These are phyloP conservation scores for Cyprinus carpio DNA, from an alignment of 2,113 vertebrate genomes.

Conservation along the genomic window DNA sequence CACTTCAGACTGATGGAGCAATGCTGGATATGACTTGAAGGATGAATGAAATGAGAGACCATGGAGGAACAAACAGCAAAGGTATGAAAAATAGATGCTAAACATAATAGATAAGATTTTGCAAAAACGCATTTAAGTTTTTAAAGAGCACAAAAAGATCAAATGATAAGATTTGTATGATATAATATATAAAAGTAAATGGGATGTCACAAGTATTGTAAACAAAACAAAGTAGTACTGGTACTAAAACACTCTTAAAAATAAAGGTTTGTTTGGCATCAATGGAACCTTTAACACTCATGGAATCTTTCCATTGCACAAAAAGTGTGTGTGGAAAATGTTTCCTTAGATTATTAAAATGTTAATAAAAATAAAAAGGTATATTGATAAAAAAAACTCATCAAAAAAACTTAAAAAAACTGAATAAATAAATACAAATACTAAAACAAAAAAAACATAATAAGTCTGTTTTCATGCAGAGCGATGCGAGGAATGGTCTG, in stretches of 20 bases:
- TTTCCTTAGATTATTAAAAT: background rate
- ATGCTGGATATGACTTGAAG: background rate
- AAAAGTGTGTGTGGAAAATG: background rate
- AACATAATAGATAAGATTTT: background rate
- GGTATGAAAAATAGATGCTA: conserved; percentile 20
- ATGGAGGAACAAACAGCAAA: conserved; percentile 20
- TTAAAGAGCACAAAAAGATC: background rate
- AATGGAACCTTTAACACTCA: background rate
- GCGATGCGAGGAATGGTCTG: background rate
- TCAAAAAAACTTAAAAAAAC: too few species aligned
- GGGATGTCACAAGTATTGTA: background rate
- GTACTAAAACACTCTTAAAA: background rate
- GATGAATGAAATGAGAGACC: conserved; percentile 4
- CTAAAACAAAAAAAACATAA: too few species aligned
- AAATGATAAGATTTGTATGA: background rate
- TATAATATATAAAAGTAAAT: background rate
- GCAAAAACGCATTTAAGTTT: background rate
- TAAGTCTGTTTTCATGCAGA: conserved; percentile 1
- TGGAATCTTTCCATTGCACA: background rate
- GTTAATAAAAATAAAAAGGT: background rate
- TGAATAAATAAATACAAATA: too few species aligned
- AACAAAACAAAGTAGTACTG: background rate
- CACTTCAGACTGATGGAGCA: background rate
- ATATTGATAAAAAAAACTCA: too few species aligned
- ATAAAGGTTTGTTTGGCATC: background rate